Base-by-base conservation (phyloP, 2,797 vertebrate species). In the Sciurus vulgaris region DNA sequence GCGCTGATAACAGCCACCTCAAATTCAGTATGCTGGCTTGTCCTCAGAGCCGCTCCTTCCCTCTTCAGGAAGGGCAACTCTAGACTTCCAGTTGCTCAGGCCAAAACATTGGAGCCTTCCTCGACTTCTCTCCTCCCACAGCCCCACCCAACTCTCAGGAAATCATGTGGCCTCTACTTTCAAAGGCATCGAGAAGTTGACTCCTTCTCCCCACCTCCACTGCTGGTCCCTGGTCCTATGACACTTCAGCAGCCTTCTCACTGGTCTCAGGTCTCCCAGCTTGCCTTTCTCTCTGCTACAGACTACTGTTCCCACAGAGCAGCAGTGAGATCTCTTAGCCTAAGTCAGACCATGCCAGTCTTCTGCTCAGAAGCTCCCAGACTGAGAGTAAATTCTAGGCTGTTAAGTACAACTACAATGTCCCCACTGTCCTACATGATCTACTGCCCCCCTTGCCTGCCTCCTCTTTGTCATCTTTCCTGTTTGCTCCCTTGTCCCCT, bases 401-500 rank as follows among this genome's bases (percentile, higher is more conserved):
- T 38, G 12, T 83, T 20, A 7, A 3, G 8, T 3, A 14, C 3
- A 41, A 7, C 30, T 38, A 38, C 38, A 38, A 38, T 4, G 22
- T 2, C 61, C 5, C 0, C 0, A 0, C 30, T 1, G 15, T 14
- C 17, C 26, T 49, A 2, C 0, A 0, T 28, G 28, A 41, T 63
- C 85, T 59, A 18, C 8, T 6, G 7, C 54, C 7, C 20, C 20
- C 33, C 15, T 61, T 7, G 17, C 28, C 20, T 7, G 65, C 15
- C 33, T 41, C 54, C 61, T 26, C 76, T 70, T 70, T 49, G 5
- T 47, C 20, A 18, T 24, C 33, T 74, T 20, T 86, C n/a, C 41
- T 78, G 1, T 90, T 26, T 56, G 91, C 67, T 91, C 47, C 13
- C 18, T 51, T 54, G 10, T 9, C 61, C 33, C 26, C 65, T 33